Evolutionary conservation across 2,797 vertebrate species (phyloP), one percentile per base, ranked within the genome.

Genomic region (Heterohyrax brucei): DNA sequence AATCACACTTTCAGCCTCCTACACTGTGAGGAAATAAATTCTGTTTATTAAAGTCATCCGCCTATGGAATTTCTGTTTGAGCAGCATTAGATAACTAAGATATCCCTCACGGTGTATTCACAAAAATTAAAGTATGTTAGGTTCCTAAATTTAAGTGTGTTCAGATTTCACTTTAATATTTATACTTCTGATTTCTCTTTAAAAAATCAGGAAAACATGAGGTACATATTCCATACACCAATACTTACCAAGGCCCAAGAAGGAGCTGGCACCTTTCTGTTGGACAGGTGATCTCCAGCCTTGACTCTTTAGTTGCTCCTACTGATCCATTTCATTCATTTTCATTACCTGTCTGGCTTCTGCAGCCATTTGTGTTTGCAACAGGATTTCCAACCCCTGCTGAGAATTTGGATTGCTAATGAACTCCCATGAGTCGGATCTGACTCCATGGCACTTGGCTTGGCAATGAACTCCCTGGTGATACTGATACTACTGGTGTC

Each of bases 251-350:
- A 3, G 28, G 12, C 16, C 76, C 64, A 26, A 6, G 24, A 53
- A 90, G 26, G 12, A 26, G 14, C 28, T 21, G 0, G 26, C 3
- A 1, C 26, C 12, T 48, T 46, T 44, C 13, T 10, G 1, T 0
- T 33, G 30, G 10, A 1, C 4, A 8, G 33, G 21, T 16, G 30
- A 39, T 26, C 39, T 62, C 56, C 26, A 16, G 12, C 4, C 4
- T n/a, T 28, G 9, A 24, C 13, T 78, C 7, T 7, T 10, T 66
- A 10, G 13, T 24, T 0, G 21, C 80, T 83, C 39, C 10, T 5
- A 5, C n/a, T 76, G 30, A 50, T 2, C 30, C 24, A 2, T 75
- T 62, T 79, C 79, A 73, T 22, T 78, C 28, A 33, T 56, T 68
- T 82, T 70, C 16, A 28, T 44, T 22, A 4, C 24, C 44, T 8